These are phyloP conservation scores for Actinemys pallida DNA, from an alignment of 2,113 vertebrate species.

Conservation along the genomic window DNA sequence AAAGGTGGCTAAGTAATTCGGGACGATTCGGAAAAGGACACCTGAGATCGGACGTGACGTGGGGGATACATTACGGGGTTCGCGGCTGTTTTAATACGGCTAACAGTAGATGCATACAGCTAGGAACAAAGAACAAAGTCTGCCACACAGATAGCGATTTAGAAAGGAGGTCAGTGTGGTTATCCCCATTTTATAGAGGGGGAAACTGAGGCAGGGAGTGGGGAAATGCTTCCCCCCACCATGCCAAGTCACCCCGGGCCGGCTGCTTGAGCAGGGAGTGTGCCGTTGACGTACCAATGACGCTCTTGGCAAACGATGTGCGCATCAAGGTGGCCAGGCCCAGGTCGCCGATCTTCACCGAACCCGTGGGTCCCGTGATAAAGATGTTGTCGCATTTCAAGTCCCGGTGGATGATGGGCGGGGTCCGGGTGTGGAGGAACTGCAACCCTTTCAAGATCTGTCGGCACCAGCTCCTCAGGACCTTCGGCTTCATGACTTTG, in stretches of 20 bases:
- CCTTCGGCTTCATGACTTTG: slow-evolving; percentile 98
- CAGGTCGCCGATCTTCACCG: slow-evolving; percentile 95
- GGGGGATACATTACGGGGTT: background rate
- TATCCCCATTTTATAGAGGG: background rate
- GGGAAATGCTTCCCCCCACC: background rate
- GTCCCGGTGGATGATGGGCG: slow-evolving; percentile 95
- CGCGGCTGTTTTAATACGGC: background rate
- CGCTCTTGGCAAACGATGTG: slow-evolving; percentile 96
- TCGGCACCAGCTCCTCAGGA: slow-evolving; percentile 95
- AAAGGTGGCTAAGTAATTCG: too few relatives aligned
- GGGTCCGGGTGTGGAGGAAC: slow-evolving; percentile 94
- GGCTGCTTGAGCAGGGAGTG: background rate
- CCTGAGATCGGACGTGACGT: too few relatives aligned
- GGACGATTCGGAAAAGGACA: too few relatives aligned
- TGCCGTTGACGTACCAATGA: slow-evolving; percentile 86
- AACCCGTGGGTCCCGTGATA: slow-evolving; percentile 96
- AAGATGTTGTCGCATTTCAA: slow-evolving; percentile 98
- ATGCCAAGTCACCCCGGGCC: background rate
- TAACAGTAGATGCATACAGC: background rate
- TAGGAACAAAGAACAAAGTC: background rate
- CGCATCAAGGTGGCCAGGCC: slow-evolving; percentile 95
- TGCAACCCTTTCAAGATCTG: slow-evolving; percentile 97
- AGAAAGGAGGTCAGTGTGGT: background rate
- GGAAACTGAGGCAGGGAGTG: background rate
- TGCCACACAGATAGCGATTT: background rate